A percentile compares a stretch with the other conserved stretches of the same genome.
phyloP scores from a whole-genome alignment of 2,888 invertebrate species.

The Entomobrya proxima region DNA sequence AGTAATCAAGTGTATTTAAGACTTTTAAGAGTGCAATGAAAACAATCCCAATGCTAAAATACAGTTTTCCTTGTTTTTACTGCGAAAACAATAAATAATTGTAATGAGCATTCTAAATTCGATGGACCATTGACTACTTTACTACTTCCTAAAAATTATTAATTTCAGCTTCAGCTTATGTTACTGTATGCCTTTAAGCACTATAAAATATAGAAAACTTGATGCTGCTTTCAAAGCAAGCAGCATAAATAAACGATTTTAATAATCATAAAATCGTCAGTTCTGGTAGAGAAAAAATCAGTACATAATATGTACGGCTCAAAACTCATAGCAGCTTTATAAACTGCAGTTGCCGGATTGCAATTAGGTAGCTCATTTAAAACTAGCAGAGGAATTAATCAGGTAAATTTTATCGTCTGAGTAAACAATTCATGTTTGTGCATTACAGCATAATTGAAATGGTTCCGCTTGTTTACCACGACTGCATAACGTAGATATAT shows the following conservation, averaged over 20 bases:
- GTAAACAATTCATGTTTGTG: not conserved
- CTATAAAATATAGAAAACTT: not conserved
- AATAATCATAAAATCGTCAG: conserved; percentile 36
- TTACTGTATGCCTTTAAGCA: not conserved
- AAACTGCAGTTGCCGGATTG: too few relatives aligned
- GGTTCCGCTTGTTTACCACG: not conserved
- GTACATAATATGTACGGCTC: not conserved
- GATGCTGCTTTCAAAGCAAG: not conserved
- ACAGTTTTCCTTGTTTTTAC: too few relatives aligned
- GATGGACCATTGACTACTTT: not conserved
- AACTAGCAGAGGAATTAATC: not conserved
- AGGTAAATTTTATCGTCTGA: not conserved
- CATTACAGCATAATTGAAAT: not conserved
- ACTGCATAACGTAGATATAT: too few relatives aligned
- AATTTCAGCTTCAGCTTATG: not conserved
- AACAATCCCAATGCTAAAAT: too few relatives aligned
- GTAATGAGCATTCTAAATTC: not conserved
- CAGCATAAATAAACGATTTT: conserved; percentile 22
- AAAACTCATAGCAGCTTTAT: not conserved
- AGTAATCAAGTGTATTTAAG: too few relatives aligned
- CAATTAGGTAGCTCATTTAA: not conserved
- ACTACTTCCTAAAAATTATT: not conserved
- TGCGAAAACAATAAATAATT: not conserved
- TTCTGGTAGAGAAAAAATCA: conserved; percentile 46
- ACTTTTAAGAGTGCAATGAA: too few relatives aligned